Conservation (phyloP, 2,113 vertebrate genomes). For the Cololabis saira region DNA sequence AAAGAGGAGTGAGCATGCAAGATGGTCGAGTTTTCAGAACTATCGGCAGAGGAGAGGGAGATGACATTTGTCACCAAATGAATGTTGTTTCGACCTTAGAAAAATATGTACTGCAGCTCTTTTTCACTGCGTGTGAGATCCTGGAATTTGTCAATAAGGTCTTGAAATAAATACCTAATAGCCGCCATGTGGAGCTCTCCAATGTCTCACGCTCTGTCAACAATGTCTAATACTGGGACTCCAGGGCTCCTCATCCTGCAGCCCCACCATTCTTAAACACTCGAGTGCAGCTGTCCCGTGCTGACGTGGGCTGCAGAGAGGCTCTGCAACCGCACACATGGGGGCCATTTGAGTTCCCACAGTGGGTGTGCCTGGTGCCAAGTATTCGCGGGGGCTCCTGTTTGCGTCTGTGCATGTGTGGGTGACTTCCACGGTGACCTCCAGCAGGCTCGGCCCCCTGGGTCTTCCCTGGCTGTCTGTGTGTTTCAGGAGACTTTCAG, state of each 20-base stretch:
- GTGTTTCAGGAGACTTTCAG: constrained; percentile 11
- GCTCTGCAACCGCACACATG: constrained; percentile 36
- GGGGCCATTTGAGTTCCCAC: constrained; percentile 42
- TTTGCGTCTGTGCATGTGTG: constrained; percentile 18
- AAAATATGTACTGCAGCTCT: too few species aligned
- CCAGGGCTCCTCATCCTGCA: constrained; percentile 19
- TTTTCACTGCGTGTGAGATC: background rate
- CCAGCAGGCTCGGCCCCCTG: constrained; percentile 3
- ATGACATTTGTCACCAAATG: background rate
- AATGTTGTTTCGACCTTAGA: background rate
- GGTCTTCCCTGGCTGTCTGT: constrained; percentile 20
- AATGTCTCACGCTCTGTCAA: constrained; percentile 35
- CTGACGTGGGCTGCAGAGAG: constrained; percentile 36
- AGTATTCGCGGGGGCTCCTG: constrained; percentile 43
- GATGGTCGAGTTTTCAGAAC: constrained; percentile 9
- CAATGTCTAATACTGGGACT: constrained; percentile 8
- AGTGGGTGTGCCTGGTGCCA: constrained; percentile 36
- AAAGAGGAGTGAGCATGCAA: constrained; percentile 5
- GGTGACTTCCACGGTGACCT: constrained; percentile 26
- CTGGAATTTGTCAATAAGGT: constrained; percentile 4
- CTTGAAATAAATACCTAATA: constrained; percentile 27
- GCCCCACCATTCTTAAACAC: constrained; percentile 44
- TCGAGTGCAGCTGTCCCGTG: constrained; percentile 50
- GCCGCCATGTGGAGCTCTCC: constrained; percentile 19
- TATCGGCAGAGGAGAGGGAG: background rate